Evolutionary conservation across 2,888 invertebrate genomes (phyloP).

Genomic region (Drosophila maculinotata): DNA sequence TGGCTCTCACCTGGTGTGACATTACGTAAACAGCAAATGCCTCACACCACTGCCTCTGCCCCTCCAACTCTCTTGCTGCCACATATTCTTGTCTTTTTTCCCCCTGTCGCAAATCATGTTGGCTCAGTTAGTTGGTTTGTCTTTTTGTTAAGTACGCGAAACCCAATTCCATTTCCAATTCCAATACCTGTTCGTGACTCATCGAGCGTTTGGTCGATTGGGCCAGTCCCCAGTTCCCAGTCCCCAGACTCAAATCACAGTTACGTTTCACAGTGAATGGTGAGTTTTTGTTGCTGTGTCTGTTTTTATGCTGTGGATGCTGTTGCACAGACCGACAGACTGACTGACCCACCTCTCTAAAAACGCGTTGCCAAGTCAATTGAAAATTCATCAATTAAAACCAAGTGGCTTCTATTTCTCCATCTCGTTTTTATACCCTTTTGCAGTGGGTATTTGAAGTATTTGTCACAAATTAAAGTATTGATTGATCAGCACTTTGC

Average conservation of each 20-base stretch:
- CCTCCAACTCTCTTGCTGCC: neutral
- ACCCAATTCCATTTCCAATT: conserved; percentile 53
- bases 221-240: conserved; percentile 26
- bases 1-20: conserved; percentile 18
- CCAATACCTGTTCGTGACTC: conserved; percentile 75
- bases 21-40: conserved; percentile 41
- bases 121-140: conserved; percentile 20
- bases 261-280: conserved; percentile 14
- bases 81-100: neutral
- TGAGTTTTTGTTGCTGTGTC: conserved; percentile 5
- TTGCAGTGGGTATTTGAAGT: neutral
- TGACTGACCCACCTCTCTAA: conserved; percentile 8
- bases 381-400: conserved; percentile 40
- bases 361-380: conserved; percentile 29
- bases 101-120: conserved; percentile 15
- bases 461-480: conserved; percentile 6
- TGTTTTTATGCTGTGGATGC: conserved; percentile 8
- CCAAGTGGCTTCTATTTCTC: conserved; percentile 22
- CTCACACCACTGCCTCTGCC: neutral
- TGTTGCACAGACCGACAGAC: conserved; percentile 1
- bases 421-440: conserved; percentile 1
- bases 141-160: conserved; percentile 44
- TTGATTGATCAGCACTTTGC: no score
- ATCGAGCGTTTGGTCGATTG: conserved; percentile 47
- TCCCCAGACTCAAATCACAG: conserved; percentile 32